A percentile compares a stretch with the other conserved stretches of the same genome.
Conservation (phyloP, 1,140 invertebrate genomes). For the Saccostrea glomerata region DNA sequence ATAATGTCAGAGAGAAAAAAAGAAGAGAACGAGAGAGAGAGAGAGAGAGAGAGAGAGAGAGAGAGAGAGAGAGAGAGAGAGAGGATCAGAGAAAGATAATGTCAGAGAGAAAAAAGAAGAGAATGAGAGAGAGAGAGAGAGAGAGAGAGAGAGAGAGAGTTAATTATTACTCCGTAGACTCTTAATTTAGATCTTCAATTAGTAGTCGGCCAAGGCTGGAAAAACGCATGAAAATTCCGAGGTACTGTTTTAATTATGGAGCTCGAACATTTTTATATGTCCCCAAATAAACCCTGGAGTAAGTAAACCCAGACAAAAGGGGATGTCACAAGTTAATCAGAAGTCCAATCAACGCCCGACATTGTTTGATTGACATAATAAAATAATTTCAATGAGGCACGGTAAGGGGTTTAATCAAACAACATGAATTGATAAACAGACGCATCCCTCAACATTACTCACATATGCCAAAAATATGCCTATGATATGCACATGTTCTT, state of each 20-base stretch:
- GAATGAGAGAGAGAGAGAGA: no score
- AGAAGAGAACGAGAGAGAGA: no score
- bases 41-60: no score
- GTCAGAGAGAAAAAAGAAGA: no score
- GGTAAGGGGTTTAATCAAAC: not conserved
- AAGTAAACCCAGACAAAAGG: not conserved
- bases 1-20: no score
- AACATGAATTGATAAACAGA: not conserved
- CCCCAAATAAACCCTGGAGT: constrained; percentile 14
- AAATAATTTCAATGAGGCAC: not conserved
- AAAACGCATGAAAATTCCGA: not conserved
- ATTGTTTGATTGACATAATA: not conserved
- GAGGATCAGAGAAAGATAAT: no score
- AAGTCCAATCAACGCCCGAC: not conserved
- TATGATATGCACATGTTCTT: not conserved
- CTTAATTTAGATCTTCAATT: constrained; percentile 4
- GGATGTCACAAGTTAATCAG: not conserved
- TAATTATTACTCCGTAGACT: not conserved
- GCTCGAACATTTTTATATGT: not conserved
- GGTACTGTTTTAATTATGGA: not conserved
- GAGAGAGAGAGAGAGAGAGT: not conserved
- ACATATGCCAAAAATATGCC: not conserved
- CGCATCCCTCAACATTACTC: not conserved
- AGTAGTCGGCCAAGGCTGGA: not conserved
- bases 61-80: no score